A percentile compares a stretch with the other conserved stretches of the same genome.
Evolutionary conservation across 23 tunicate genomes (phyloP).

Genomic region (Aplidium turbinatum): DNA sequence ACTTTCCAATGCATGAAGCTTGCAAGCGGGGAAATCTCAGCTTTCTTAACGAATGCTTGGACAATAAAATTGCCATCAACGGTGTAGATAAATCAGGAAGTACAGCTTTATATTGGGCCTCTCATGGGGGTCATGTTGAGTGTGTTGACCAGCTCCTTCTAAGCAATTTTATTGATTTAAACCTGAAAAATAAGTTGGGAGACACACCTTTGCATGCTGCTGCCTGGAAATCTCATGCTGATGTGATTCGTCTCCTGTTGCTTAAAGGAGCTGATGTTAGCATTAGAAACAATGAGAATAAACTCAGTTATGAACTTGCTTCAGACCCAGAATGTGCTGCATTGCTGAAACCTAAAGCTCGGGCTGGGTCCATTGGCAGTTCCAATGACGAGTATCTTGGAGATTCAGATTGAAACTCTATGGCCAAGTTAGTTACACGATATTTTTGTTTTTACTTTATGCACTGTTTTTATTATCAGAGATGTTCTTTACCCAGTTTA

Average conservation of each 20-base stretch:
- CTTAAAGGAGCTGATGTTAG: constrained; percentile 53
- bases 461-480: no score
- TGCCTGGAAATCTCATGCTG: constrained; percentile 83
- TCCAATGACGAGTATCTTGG: constrained; percentile 76
- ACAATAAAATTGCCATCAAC: constrained; percentile 76
- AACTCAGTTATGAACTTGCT: constrained; percentile 68
- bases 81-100: constrained; percentile 78
- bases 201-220: constrained; percentile 86
- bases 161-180: constrained; percentile 62
- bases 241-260: constrained; percentile 54
- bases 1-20: constrained; percentile 96
- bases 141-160: constrained; percentile 53
- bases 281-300: constrained; percentile 72
- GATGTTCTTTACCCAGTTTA: no score
- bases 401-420: constrained; percentile 64
- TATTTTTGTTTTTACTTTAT: no score
- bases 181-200: constrained; percentile 81
- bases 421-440: no score
- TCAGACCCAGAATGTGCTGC: constrained; percentile 64
- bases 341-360: constrained; percentile 62
- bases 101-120: constrained; percentile 92
- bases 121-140: constrained; percentile 91
- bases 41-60: constrained; percentile 73
- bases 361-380: constrained; percentile 38
- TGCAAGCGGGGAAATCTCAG: constrained; percentile 88